Evolutionary conservation across 2,797 vertebrate genomes (phyloP).

Genomic region (Enteromius radiatus): DNA sequence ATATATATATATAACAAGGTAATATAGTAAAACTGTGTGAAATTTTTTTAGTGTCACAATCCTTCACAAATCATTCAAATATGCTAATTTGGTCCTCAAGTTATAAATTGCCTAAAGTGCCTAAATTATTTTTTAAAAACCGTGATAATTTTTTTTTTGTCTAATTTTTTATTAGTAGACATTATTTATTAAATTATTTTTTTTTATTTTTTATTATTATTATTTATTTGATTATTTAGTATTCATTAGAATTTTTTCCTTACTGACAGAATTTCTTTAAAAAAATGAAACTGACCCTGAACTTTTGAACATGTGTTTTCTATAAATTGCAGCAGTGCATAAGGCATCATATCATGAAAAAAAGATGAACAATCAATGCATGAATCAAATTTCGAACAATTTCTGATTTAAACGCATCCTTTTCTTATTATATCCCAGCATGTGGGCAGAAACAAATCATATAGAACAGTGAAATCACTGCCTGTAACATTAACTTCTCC

Average conservation of each 20-base stretch:
- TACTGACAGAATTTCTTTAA: background rate
- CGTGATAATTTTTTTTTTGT: no score
- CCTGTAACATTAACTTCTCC: background rate
- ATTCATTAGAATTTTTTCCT: background rate
- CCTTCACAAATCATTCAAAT: no score
- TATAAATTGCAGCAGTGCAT: background rate
- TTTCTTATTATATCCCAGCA: slow-evolving; percentile 1
- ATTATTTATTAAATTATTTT: no score
- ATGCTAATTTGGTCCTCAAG: no score
- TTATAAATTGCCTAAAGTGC: no score
- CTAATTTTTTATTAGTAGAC: no score
- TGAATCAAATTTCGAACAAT: background rate
- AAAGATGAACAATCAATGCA: background rate
- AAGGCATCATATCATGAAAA: background rate
- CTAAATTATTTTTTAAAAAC: no score
- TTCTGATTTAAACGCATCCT: background rate
- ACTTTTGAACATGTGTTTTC: background rate
- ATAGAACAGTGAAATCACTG: background rate
- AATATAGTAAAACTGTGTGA: no score
- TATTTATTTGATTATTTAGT: no score
- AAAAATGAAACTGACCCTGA: background rate
- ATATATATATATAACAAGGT: no score
- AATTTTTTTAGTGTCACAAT: no score
- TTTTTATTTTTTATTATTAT: no score
- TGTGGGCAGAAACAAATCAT: slow-evolving; percentile 27